phyloP scores from a whole-genome alignment of 2,797 vertebrate genomes.

The Acanthiza pusilla region DNA sequence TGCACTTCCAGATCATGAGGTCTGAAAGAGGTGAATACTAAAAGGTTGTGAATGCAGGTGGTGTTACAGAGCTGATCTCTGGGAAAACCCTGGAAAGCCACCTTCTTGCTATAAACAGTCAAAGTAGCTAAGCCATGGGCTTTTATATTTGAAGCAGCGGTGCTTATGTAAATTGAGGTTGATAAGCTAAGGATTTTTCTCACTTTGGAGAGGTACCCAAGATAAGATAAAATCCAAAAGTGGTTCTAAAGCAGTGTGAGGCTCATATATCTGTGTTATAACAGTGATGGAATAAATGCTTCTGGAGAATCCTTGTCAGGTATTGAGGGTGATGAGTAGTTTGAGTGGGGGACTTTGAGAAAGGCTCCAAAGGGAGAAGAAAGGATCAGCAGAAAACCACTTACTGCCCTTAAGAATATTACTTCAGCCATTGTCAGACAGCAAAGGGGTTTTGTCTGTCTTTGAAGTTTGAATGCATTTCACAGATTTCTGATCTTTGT shows the following conservation, averaged over 20 bases:
- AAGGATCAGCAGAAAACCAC: neutral
- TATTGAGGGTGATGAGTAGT: neutral
- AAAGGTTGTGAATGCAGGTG: neutral
- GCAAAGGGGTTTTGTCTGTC: neutral
- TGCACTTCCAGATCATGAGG: neutral
- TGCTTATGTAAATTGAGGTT: neutral
- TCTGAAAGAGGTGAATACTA: neutral
- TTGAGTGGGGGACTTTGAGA: neutral
- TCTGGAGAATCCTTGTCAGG: neutral
- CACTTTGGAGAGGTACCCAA: neutral
- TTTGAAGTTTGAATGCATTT: neutral
- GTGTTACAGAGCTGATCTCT: neutral
- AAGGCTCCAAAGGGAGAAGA: neutral
- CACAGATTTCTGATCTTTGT: slow-evolving; percentile 48
- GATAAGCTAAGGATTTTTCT: neutral
- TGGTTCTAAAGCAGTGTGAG: neutral
- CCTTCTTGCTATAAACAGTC: neutral
- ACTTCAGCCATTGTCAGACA: neutral
- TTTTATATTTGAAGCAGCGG: neutral
- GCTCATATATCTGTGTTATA: neutral
- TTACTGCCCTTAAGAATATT: neutral
- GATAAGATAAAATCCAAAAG: neutral
- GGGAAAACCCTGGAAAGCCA: neutral
- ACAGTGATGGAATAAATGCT: neutral
- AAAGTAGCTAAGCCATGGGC: neutral